phyloP scores from a whole-genome alignment of 2,888 invertebrate genomes.

The Mimachlamys varia region DNA sequence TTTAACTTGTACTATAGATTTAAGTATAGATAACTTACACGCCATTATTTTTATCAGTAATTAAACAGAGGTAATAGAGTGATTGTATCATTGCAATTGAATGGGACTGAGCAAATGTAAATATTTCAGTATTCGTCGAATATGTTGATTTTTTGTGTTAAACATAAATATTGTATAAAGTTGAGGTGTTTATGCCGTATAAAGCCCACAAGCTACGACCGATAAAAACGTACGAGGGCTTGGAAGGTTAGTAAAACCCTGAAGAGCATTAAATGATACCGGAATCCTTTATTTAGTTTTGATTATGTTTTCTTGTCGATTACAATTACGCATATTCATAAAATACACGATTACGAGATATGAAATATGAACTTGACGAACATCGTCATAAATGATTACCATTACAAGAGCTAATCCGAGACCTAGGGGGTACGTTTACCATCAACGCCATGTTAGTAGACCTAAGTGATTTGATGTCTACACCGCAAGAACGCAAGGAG shows the following conservation, averaged over 20 bases:
- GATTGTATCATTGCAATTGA: too few relatives aligned
- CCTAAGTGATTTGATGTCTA: not conserved
- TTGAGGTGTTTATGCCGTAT: too few relatives aligned
- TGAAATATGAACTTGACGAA: constrained; percentile 7
- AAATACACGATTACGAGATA: not conserved
- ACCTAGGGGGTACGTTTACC: not conserved
- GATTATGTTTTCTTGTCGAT: not conserved
- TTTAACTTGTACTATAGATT: too few relatives aligned
- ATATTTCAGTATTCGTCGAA: too few relatives aligned
- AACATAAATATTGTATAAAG: too few relatives aligned
- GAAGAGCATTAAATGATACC: not conserved
- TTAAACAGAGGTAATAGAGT: too few relatives aligned
- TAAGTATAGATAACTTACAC: too few relatives aligned
- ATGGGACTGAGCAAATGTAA: too few relatives aligned
- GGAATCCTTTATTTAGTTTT: not conserved
- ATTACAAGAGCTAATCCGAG: not conserved
- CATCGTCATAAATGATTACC: not conserved
- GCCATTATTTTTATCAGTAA: too few relatives aligned
- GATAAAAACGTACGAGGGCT: too few relatives aligned
- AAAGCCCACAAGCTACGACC: too few relatives aligned
- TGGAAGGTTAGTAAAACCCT: not conserved
- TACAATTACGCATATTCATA: not conserved
- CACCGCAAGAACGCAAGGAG: not conserved
- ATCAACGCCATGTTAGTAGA: not conserved
- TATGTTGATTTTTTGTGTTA: too few relatives aligned